A percentile compares a stretch with the other conserved stretches of the same genome.
These are phyloP conservation scores for Campodea augens DNA, from an alignment of 1,140 invertebrate genomes.

Conservation along the genomic window DNA sequence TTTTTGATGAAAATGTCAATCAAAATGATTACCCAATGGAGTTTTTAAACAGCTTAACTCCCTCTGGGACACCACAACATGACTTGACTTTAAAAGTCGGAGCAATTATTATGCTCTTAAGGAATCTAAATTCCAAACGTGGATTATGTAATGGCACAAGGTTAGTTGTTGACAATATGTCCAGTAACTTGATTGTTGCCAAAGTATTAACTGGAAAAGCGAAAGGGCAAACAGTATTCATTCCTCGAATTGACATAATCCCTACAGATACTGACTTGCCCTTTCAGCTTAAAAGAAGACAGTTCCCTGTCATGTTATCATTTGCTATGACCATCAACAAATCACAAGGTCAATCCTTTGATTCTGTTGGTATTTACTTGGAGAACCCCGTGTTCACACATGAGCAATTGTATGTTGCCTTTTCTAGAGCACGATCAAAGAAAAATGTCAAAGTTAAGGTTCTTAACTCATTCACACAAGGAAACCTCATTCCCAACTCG, in stretches of 20 bases:
- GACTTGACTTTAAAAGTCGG: conserved; percentile 9
- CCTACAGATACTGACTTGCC: conserved; percentile 7
- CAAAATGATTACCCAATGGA: conserved; percentile 9
- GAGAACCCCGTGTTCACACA: not conserved
- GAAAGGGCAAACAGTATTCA: conserved; percentile 7
- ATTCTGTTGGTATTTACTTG: not conserved
- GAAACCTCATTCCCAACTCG: too few species aligned
- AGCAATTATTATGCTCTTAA: conserved; percentile 10
- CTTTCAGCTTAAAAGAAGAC: not conserved
- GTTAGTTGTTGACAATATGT: conserved; percentile 2
- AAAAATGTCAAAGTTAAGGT: too few species aligned
- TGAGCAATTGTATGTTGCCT: too few species aligned
- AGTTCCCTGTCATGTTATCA: not conserved
- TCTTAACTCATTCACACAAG: too few species aligned
- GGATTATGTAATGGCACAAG: conserved; percentile 12
- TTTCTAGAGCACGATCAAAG: too few species aligned
- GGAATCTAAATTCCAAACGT: conserved; percentile 9
- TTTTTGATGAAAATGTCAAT: conserved; percentile 8
- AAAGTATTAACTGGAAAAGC: too few species aligned
- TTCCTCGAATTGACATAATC: conserved; percentile 11
- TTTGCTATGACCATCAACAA: not conserved
- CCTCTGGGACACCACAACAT: conserved; percentile 11
- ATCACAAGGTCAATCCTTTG: not conserved
- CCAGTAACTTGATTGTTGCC: conserved; percentile 1
- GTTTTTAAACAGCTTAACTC: conserved; percentile 8